phyloP scores from a whole-genome alignment of 37 sponge, comb jelly and placozoan genomes.

The Corticium candelabrum region DNA sequence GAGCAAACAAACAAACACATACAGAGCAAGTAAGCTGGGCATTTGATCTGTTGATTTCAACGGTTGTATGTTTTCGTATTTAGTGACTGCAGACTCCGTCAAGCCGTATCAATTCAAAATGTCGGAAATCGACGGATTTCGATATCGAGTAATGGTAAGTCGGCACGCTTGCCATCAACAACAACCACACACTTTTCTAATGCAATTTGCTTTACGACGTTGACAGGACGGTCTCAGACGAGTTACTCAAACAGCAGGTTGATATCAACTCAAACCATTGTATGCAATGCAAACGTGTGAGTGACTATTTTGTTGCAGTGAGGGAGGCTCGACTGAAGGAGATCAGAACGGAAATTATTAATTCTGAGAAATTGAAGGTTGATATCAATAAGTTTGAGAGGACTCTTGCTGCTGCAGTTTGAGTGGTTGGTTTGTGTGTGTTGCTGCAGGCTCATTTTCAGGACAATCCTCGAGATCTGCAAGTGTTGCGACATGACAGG shows the following conservation, averaged over 20 bases:
- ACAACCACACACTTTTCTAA: background rate
- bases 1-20: no score
- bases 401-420: no score
- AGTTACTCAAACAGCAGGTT: conserved; percentile 71
- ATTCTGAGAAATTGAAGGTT: conserved; percentile 88
- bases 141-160: conserved; percentile 78
- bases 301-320: conserved; percentile 27
- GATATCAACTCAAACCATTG: background rate
- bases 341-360: conserved; percentile 81
- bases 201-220: background rate
- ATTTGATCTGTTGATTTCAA: background rate
- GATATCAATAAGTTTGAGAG: no score
- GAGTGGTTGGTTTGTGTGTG: no score
- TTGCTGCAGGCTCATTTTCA: conserved; percentile 67
- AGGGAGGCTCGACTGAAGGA: conserved; percentile 86
- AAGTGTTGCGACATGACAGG: conserved; percentile 89
- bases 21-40: background rate
- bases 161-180: background rate
- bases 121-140: conserved; percentile 88
- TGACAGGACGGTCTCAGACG: conserved; percentile 75
- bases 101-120: conserved; percentile 89
- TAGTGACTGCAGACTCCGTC: background rate
- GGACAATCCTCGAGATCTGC: conserved; percentile 92
- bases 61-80: background rate
- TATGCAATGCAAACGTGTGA: background rate